A percentile compares a stretch with the other conserved stretches of the same genome.
Evolutionary conservation across 2,113 vertebrate genomes (phyloP).

Genomic region (Odocoileus hemionus): DNA sequence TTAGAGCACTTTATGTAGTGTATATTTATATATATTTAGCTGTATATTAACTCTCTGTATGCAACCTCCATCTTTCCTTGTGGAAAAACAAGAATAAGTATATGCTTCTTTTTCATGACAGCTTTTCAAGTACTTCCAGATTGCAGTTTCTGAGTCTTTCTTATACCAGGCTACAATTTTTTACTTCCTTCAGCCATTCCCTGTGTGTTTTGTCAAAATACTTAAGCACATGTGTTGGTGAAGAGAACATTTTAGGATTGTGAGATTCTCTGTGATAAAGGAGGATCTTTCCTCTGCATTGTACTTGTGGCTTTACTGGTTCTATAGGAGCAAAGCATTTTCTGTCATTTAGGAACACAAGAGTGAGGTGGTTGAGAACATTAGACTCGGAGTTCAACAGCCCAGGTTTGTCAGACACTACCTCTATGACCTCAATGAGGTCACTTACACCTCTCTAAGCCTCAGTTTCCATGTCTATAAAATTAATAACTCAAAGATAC

Average conservation of each 20-base stretch:
- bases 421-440: background rate
- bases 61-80: background rate
- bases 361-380: background rate
- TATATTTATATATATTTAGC: background rate
- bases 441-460: background rate
- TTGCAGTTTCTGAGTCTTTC: background rate
- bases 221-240: too few relatives aligned
- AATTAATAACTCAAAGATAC: background rate
- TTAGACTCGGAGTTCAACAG: background rate
- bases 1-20: background rate
- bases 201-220: background rate
- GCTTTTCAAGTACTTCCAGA: background rate
- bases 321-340: background rate
- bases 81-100: background rate
- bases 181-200: background rate
- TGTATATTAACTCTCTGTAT: background rate
- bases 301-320: background rate
- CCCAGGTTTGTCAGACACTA: background rate
- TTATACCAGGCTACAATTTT: background rate
- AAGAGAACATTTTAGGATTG: background rate
- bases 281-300: background rate
- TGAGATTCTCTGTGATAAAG: background rate
- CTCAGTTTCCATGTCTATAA: background rate
- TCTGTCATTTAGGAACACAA: background rate
- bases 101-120: background rate